Percentiles rank a stretch among this genome's conserved stretches.
These are phyloP conservation scores for Dipodomys merriami DNA, from an alignment of 2,113 vertebrate genomes.

Conservation along the genomic window DNA sequence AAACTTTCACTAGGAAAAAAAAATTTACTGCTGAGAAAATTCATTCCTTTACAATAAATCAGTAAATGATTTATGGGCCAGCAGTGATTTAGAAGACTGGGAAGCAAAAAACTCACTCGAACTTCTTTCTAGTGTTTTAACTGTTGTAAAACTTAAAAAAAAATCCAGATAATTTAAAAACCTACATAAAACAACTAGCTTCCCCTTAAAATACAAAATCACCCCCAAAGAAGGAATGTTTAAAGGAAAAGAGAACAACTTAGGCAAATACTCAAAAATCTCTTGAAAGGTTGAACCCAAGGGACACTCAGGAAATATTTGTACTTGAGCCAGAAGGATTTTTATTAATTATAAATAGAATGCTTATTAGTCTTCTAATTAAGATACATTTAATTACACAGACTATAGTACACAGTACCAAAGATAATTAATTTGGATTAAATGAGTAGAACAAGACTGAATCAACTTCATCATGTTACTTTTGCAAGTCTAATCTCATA, in stretches of 20 bases:
- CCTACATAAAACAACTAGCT: not conserved
- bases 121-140: conserved; percentile 36
- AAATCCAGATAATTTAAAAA: not conserved
- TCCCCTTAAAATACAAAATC: conserved; percentile 2
- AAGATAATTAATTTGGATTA: conserved; percentile 54
- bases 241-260: conserved; percentile 45
- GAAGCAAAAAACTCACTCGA: not conserved
- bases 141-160: conserved; percentile 24
- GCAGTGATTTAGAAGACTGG: conserved; percentile 8
- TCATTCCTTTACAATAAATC: not conserved
- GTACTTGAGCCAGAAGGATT: conserved; percentile 36
- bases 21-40: conserved; percentile 32
- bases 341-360: conserved; percentile 34
- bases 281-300: not conserved
- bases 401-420: not conserved
- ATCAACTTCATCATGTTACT: conserved; percentile 33
- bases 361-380: conserved; percentile 2
- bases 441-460: conserved; percentile 5
- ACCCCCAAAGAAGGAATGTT: not conserved
- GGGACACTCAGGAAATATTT: not conserved
- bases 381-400: not conserved
- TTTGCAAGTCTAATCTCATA: not conserved
- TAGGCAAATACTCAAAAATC: conserved; percentile 54
- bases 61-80: conserved; percentile 18
- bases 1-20: conserved; percentile 17